These are phyloP conservation scores for Rhabdornis inornatus DNA, from an alignment of 2,113 vertebrate species.

Conservation along the genomic window DNA sequence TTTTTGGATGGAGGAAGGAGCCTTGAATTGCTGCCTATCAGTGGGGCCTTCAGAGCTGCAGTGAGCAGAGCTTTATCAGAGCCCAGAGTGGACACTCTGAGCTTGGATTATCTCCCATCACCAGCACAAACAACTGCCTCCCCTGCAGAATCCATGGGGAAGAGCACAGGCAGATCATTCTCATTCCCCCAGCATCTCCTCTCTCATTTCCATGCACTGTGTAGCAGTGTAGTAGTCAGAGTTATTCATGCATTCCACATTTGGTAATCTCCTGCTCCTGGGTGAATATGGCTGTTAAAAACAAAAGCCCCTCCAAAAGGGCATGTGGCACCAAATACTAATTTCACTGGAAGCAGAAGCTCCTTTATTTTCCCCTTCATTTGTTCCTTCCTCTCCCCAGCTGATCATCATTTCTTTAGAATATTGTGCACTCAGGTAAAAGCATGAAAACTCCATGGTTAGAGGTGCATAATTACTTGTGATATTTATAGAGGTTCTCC, in stretches of 20 bases:
- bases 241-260: conserved; percentile 30
- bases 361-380: neutral
- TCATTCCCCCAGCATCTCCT: neutral
- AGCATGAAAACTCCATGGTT: neutral
- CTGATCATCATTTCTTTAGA: neutral
- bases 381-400: conserved; percentile 13
- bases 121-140: neutral
- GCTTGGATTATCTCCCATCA: neutral
- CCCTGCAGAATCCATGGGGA: neutral
- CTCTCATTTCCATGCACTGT: conserved; percentile 34
- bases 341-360: conserved; percentile 16
- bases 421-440: conserved; percentile 32
- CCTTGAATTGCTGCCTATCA: conserved; percentile 64
- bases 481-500: conserved; percentile 58
- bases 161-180: neutral
- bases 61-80: neutral
- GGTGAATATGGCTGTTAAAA: conserved; percentile 10
- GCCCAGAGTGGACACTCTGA: neutral
- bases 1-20: conserved; percentile 38
- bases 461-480: conserved; percentile 19
- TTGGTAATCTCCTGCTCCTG: neutral
- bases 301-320: conserved; percentile 28
- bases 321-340: conserved; percentile 8
- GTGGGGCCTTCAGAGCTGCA: neutral
- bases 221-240: neutral